phyloP scores from a whole-genome alignment of 2,113 vertebrate species.

The Dendropsophus ebraccatus region DNA sequence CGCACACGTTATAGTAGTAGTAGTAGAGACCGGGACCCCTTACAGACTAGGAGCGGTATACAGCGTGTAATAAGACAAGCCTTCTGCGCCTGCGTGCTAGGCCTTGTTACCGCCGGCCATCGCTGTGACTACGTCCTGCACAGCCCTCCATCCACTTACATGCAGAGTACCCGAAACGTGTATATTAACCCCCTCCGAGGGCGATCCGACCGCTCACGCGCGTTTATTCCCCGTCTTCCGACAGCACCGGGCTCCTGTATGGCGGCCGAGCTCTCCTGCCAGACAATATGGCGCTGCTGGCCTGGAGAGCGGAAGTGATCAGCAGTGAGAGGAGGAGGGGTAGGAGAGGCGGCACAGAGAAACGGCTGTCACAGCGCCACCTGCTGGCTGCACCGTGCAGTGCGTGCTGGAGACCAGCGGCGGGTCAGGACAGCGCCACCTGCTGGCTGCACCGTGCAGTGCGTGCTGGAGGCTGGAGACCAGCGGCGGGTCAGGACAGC shows the following conservation, averaged over 20 bases:
- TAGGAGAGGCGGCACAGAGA: neutral
- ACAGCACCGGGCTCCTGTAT: neutral
- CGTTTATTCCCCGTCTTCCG: neutral
- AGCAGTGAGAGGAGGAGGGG: neutral
- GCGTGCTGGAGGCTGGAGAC: no score
- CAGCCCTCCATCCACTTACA: neutral
- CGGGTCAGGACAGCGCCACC: no score
- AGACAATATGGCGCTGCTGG: constrained; percentile 77
- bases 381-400: neutral
- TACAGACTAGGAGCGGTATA: neutral
- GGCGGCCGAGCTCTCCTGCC: constrained; percentile 60
- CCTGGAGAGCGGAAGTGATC: constrained; percentile 71
- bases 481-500: no score
- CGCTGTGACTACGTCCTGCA: neutral
- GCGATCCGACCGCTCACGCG: neutral
- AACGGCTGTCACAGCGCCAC: neutral
- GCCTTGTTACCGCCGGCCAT: constrained; percentile 47
- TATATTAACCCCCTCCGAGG: neutral
- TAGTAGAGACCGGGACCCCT: neutral
- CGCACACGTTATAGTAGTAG: no score
- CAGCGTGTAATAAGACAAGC: neutral
- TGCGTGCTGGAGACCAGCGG: no score
- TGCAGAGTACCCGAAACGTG: neutral
- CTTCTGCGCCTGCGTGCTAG: constrained; percentile 57
- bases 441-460: neutral